Evolutionary conservation across 2,113 vertebrate species (phyloP).

Genomic region (Cebus imitator): DNA sequence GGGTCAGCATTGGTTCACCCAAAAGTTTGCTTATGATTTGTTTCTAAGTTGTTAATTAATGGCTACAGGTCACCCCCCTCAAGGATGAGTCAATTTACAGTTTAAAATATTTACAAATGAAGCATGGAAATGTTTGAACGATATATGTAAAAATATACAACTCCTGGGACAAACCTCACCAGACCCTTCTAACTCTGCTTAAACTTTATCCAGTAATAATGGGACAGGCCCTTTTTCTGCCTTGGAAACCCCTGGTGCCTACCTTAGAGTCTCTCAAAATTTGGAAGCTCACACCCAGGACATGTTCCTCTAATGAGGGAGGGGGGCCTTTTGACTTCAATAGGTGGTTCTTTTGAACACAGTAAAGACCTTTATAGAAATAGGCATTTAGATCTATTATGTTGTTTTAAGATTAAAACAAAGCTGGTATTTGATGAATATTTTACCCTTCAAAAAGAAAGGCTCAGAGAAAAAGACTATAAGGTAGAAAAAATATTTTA

Average conservation of each 20-base stretch:
- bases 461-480: background rate
- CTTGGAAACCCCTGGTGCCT: background rate
- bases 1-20: constrained; percentile 3
- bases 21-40: background rate
- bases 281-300: background rate
- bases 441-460: constrained; percentile 35
- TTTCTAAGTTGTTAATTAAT: constrained; percentile 31
- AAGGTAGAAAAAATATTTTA: background rate
- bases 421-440: background rate
- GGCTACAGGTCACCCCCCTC: background rate
- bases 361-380: background rate
- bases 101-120: constrained; percentile 48
- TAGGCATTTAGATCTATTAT: background rate
- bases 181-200: background rate
- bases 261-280: background rate
- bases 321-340: background rate
- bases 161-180: background rate
- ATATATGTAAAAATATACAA: background rate
- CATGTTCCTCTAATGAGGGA: background rate
- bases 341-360: background rate
- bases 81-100: background rate
- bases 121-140: background rate
- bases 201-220: background rate
- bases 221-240: background rate
- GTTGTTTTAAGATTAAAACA: background rate